Percentiles rank a stretch among this genome's conserved stretches.
These are phyloP conservation scores for Steinernema carpocapsae DNA, from an alignment of 2,888 invertebrate species.

Conservation along the genomic window DNA sequence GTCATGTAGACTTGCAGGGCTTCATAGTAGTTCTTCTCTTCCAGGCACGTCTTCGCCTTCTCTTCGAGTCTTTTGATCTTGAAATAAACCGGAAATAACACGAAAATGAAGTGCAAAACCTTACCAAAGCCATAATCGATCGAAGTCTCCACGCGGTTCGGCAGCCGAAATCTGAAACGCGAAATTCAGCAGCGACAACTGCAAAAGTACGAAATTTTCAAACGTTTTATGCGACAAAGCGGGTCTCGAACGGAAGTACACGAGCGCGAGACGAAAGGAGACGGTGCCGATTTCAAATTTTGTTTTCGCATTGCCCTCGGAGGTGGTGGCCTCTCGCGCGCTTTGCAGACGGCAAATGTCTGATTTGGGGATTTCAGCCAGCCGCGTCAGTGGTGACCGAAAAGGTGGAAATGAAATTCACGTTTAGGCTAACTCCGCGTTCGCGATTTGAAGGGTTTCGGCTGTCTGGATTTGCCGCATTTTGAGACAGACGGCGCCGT, in stretches of 20 bases:
- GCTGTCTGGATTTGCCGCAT: background rate
- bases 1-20: constrained; percentile 63
- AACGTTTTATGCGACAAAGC: background rate
- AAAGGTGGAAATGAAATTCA: no score
- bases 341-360: no score
- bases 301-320: no score
- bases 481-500: no score
- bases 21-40: constrained; percentile 57
- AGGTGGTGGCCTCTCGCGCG: no score
- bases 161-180: background rate
- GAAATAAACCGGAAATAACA: background rate
- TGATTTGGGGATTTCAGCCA: no score
- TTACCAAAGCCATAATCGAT: constrained; percentile 19
- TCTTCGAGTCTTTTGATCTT: constrained; percentile 25
- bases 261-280: no score
- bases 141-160: background rate
- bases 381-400: no score
- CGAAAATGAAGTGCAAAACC: background rate
- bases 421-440: no score
- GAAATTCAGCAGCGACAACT: background rate
- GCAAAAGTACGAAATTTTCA: background rate
- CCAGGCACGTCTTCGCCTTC: constrained; percentile 41
- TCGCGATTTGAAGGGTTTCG: background rate
- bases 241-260: no score
- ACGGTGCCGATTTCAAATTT: no score